phyloP scores from a whole-genome alignment of 2,888 invertebrate species.

The Dasysyrphus albostriatus region DNA sequence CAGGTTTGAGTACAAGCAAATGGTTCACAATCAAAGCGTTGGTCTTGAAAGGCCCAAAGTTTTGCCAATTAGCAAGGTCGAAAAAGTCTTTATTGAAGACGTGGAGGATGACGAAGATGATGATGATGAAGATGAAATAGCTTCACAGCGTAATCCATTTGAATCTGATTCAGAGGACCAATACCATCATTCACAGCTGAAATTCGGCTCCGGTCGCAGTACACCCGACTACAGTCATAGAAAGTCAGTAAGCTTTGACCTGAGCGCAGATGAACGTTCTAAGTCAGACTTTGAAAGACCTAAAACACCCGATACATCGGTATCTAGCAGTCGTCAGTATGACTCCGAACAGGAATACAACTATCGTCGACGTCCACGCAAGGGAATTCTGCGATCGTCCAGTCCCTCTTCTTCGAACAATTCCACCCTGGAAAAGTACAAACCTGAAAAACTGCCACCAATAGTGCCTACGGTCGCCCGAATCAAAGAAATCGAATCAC shows the following conservation, averaged over 20 bases:
- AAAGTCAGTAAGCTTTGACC: constrained; percentile 84
- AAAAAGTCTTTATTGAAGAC: constrained; percentile 81
- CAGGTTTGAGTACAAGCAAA: constrained; percentile 80
- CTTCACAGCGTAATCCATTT: constrained; percentile 6
- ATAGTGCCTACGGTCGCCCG: constrained; percentile 82
- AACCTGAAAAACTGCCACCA: constrained; percentile 79
- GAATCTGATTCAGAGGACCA: constrained; percentile 81
- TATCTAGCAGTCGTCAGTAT: constrained; percentile 78
- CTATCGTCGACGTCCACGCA: constrained; percentile 79
- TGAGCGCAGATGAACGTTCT: constrained; percentile 83
- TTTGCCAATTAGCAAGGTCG: constrained; percentile 77
- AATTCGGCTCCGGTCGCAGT: constrained; percentile 81
- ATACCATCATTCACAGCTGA: constrained; percentile 77
- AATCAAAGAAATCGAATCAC: constrained; percentile 82
- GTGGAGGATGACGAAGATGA: constrained; percentile 77
- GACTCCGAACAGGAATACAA: constrained; percentile 83
- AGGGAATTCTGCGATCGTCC: constrained; percentile 82
- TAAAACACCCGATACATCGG: constrained; percentile 77
- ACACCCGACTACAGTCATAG: constrained; percentile 82
- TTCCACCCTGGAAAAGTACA: constrained; percentile 80
- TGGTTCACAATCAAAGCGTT: constrained; percentile 77
- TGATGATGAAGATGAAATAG: constrained; percentile 76
- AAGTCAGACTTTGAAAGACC: constrained; percentile 82
- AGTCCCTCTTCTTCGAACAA: constrained; percentile 82
- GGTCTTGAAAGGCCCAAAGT: constrained; percentile 6